A percentile compares a stretch with the other conserved stretches of the same genome.
Conservation (phyloP, 2,113 vertebrate genomes). For the Procapra przewalskii region DNA sequence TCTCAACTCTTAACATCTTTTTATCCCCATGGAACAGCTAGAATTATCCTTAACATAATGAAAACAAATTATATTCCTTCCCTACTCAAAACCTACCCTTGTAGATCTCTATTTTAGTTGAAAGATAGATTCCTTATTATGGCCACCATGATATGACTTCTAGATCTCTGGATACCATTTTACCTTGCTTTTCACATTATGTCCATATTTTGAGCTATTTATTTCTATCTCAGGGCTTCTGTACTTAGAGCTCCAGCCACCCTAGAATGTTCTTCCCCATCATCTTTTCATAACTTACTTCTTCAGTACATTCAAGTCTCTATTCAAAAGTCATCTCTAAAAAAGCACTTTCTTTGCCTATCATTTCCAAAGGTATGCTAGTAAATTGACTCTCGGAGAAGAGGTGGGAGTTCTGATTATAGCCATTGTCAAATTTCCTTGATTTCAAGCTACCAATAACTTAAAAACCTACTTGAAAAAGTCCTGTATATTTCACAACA, state of each 20-base stretch:
- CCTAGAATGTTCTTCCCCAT: not conserved
- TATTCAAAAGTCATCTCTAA: not conserved
- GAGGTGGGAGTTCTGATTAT: not conserved
- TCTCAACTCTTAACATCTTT: not conserved
- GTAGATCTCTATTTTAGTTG: not conserved
- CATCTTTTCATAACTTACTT: not conserved
- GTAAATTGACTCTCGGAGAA: not conserved
- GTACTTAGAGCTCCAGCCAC: not conserved
- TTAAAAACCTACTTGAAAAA: not conserved
- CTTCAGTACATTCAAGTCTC: not conserved
- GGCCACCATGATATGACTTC: not conserved
- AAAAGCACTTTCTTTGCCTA: not conserved
- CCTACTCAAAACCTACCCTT: not conserved
- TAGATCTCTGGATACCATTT: not conserved
- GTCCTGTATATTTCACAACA: not conserved
- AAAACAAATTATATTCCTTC: not conserved
- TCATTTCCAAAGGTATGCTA: not conserved
- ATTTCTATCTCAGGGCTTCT: not conserved
- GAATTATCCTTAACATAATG: not conserved
- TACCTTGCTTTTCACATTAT: not conserved
- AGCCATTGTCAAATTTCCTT: not conserved
- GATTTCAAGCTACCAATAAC: not conserved
- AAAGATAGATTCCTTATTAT: not conserved
- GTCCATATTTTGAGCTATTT: not conserved
- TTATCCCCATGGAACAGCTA: not conserved